These are phyloP conservation scores for Drosophila chauvacae DNA, from an alignment of 1,140 invertebrate genomes.

Conservation along the genomic window DNA sequence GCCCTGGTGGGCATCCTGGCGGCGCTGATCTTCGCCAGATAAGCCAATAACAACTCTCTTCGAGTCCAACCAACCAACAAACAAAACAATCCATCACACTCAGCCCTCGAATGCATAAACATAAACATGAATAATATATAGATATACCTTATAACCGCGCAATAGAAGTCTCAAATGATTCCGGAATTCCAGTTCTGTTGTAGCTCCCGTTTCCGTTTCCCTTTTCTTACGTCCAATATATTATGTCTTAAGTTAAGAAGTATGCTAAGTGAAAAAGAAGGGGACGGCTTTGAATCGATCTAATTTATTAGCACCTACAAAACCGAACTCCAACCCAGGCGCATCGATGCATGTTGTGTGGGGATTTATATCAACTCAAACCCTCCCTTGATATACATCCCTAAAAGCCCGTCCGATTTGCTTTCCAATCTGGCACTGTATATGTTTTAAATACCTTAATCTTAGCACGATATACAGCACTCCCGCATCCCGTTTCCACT, in stretches of 20 bases:
- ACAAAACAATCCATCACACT: slow-evolving; percentile 36
- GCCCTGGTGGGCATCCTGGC: slow-evolving; percentile 68
- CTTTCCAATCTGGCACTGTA: slow-evolving; percentile 54
- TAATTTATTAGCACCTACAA: slow-evolving; percentile 47
- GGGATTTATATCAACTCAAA: background rate
- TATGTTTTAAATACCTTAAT: slow-evolving; percentile 68
- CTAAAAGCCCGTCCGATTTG: slow-evolving; percentile 44
- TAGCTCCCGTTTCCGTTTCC: slow-evolving; percentile 22
- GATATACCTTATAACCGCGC: slow-evolving; percentile 52
- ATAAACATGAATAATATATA: slow-evolving; percentile 41
- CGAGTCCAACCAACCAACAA: slow-evolving; percentile 36
- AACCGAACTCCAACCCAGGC: slow-evolving; percentile 14
- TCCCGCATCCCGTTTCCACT: slow-evolving; percentile 46
- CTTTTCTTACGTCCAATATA: slow-evolving; percentile 62
- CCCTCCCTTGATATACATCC: background rate
- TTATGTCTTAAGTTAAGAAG: slow-evolving; percentile 73
- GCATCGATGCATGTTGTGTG: background rate
- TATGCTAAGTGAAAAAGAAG: slow-evolving; percentile 57
- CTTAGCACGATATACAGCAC: slow-evolving; percentile 28
- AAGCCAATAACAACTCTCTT: slow-evolving; percentile 59
- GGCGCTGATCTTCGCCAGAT: slow-evolving; percentile 76
- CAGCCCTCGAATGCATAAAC: slow-evolving; percentile 59
- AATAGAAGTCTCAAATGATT: slow-evolving; percentile 56
- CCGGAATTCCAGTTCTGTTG: slow-evolving; percentile 12
- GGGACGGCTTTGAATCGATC: slow-evolving; percentile 35